phyloP scores from a whole-genome alignment of 2,113 vertebrate genomes.

The Heloderma charlesbogerti region DNA sequence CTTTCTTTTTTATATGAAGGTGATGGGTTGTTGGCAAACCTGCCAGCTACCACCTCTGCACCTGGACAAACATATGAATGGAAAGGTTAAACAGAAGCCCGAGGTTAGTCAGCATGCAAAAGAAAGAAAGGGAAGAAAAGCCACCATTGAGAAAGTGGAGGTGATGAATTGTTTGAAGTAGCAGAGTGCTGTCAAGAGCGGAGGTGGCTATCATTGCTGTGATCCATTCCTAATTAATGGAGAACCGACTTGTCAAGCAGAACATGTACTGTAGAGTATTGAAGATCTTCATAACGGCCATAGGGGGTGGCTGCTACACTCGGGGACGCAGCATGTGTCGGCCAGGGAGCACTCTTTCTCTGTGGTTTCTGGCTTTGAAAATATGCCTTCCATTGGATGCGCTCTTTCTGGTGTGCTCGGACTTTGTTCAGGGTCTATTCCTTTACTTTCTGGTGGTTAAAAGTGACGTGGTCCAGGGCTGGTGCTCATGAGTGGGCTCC shows the following conservation, averaged over 20 bases:
- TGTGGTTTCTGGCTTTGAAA: not conserved
- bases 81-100: slow-evolving; percentile 35
- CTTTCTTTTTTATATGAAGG: not conserved
- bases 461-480: not conserved
- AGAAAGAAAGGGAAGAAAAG: not conserved
- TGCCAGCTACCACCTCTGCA: not conserved
- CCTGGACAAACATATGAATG: not conserved
- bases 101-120: not conserved
- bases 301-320: not conserved
- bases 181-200: slow-evolving; percentile 42
- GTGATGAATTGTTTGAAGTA: slow-evolving; percentile 45
- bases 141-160: not conserved
- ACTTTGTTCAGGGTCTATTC: not conserved
- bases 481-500: too few relatives aligned
- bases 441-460: not conserved
- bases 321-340: not conserved
- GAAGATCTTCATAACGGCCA: slow-evolving; percentile 54
- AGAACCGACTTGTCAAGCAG: slow-evolving; percentile 37
- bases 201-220: slow-evolving; percentile 37
- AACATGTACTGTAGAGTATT: slow-evolving; percentile 17
- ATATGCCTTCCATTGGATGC: not conserved
- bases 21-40: rapidly evolving
- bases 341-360: not conserved
- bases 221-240: slow-evolving; percentile 53
- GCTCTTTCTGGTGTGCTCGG: too few relatives aligned